phyloP scores from a whole-genome alignment of 2,888 invertebrate species.

The Parnassius apollo region DNA sequence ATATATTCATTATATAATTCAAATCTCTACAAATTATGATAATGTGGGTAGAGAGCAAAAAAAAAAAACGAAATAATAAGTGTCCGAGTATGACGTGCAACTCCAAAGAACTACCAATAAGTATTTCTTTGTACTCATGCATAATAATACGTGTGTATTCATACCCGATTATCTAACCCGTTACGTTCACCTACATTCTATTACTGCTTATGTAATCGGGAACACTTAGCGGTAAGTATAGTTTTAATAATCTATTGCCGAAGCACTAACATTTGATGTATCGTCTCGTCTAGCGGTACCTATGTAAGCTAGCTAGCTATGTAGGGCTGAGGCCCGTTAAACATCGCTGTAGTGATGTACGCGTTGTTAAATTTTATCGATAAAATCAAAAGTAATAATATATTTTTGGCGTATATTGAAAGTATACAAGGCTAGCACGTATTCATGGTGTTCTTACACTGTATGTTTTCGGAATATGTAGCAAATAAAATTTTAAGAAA shows the following conservation, averaged over 20 bases:
- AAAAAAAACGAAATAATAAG: no score
- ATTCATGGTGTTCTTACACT: no score
- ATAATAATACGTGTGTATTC: not conserved
- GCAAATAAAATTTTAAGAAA: no score
- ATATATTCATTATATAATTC: no score
- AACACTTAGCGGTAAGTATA: slow-evolving; percentile 47
- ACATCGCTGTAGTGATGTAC: slow-evolving; percentile 50
- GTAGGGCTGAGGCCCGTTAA: slow-evolving; percentile 71
- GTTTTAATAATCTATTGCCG: slow-evolving; percentile 59
- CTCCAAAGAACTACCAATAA: no score
- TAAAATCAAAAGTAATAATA: not conserved
- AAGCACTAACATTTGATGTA: slow-evolving; percentile 72
- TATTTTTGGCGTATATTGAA: no score
- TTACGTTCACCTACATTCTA: slow-evolving; percentile 7
- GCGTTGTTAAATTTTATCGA: slow-evolving; percentile 9
- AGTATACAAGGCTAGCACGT: no score
- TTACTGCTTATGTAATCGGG: slow-evolving; percentile 43
- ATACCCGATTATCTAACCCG: slow-evolving; percentile 10
- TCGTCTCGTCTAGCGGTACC: slow-evolving; percentile 76
- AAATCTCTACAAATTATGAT: no score
- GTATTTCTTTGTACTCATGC: not conserved
- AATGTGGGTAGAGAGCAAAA: no score
- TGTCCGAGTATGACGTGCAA: no score
- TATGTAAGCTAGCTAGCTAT: slow-evolving; percentile 60
- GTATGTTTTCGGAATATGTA: no score